Conservation (phyloP, 2,888 invertebrate genomes). For the Amiota communis region DNA sequence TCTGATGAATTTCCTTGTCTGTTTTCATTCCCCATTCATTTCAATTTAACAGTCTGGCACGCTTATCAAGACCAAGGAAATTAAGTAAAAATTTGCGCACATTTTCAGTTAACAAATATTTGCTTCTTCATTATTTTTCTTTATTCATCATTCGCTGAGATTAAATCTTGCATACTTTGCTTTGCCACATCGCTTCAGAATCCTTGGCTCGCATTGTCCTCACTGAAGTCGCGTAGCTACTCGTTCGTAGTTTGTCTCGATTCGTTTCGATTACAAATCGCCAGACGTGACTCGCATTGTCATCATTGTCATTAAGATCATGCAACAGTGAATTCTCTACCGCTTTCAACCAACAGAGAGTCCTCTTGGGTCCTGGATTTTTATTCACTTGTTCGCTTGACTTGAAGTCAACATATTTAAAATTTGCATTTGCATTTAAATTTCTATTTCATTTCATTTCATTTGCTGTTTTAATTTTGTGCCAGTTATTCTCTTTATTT, state of each 20-base stretch:
- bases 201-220: neutral
- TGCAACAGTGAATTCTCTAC: constrained; percentile 5
- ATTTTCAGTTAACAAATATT: constrained; percentile 2
- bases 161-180: constrained; percentile 23
- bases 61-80: constrained; percentile 1
- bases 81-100: constrained; percentile 12
- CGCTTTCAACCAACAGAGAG: too few species aligned
- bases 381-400: too few species aligned
- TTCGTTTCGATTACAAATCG: constrained; percentile 66
- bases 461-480: constrained; percentile 47
- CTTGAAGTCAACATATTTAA: constrained; percentile 39
- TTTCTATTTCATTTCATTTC: constrained; percentile 54
- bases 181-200: neutral
- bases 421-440: constrained; percentile 65
- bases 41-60: neutral
- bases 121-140: constrained; percentile 2
- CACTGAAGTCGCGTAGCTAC: constrained; percentile 33
- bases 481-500: constrained; percentile 33
- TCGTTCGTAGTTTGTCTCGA: constrained; percentile 42
- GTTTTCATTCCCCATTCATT: neutral
- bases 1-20: neutral
- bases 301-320: neutral
- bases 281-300: constrained; percentile 58
- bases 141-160: constrained; percentile 9
- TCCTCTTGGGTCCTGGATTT: too few species aligned